These are phyloP conservation scores for Archocentrus centrarchus DNA, from an alignment of 2,113 vertebrate genomes.

Conservation along the genomic window DNA sequence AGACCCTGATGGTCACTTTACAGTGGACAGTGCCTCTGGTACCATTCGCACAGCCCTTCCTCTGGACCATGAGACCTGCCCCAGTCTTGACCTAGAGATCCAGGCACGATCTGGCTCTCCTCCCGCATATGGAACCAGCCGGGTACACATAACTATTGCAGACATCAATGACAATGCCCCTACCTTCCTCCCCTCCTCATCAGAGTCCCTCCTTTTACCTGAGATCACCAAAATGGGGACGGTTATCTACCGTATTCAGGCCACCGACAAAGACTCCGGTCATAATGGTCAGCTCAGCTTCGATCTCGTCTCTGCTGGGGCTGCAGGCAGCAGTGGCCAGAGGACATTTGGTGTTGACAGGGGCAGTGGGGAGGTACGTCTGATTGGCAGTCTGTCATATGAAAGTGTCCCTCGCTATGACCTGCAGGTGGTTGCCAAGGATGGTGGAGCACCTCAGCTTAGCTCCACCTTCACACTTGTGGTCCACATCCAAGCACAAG, in stretches of 20 bases:
- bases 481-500: slow-evolving; percentile 89
- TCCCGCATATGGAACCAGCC: slow-evolving; percentile 87
- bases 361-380: slow-evolving; percentile 85
- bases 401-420: slow-evolving; percentile 84
- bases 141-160: slow-evolving; percentile 86
- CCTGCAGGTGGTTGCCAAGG: slow-evolving; percentile 87
- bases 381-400: slow-evolving; percentile 83
- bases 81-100: slow-evolving; percentile 87
- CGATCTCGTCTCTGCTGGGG: slow-evolving; percentile 83
- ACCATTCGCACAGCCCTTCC: slow-evolving; percentile 86
- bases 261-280: slow-evolving; percentile 88
- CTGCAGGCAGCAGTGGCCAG: slow-evolving; percentile 74
- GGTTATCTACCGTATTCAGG: slow-evolving; percentile 87
- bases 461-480: slow-evolving; percentile 91
- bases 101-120: slow-evolving; percentile 90
- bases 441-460: slow-evolving; percentile 87
- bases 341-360: slow-evolving; percentile 88
- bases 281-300: slow-evolving; percentile 90
- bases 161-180: slow-evolving; percentile 94
- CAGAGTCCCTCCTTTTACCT: slow-evolving; percentile 89
- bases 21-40: slow-evolving; percentile 85
- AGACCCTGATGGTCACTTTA: slow-evolving; percentile 92
- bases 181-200: slow-evolving; percentile 84
- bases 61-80: slow-evolving; percentile 90
- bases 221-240: slow-evolving; percentile 88